phyloP scores from a whole-genome alignment of 2,797 vertebrate species.

The Galaxias olidus region DNA sequence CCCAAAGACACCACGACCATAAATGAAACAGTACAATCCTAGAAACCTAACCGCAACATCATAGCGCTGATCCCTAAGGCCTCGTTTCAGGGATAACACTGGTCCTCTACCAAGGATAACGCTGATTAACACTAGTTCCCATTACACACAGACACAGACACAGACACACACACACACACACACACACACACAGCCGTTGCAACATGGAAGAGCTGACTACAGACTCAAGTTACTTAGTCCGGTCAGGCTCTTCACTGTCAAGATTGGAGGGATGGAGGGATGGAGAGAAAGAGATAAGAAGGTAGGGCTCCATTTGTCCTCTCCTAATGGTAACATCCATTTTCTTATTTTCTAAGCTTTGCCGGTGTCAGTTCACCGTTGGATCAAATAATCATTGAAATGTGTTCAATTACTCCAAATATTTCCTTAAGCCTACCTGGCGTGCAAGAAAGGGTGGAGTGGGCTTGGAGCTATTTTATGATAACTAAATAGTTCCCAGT shows the following conservation, averaged over 20 bases:
- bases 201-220: slow-evolving; percentile 4
- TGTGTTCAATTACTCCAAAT: no score
- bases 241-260: slow-evolving; percentile 38
- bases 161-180: background rate
- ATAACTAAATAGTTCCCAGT: no score
- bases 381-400: no score
- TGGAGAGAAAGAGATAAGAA: background rate
- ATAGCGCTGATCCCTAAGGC: slow-evolving; percentile 65
- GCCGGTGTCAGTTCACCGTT: no score
- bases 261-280: slow-evolving; percentile 21
- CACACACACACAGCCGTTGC: no score
- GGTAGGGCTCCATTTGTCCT: background rate
- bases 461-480: no score
- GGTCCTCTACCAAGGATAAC: slow-evolving; percentile 31
- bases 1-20: no score
- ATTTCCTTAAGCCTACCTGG: no score
- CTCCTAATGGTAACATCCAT: no score
- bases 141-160: slow-evolving; percentile 42
- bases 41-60: slow-evolving; percentile 59
- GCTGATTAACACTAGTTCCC: no score
- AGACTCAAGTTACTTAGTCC: background rate
- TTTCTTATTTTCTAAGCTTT: no score
- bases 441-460: no score
- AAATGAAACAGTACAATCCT: background rate
- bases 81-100: slow-evolving; percentile 63